Evolutionary conservation across 1,140 invertebrate species (phyloP), one percentile per base, ranked within the genome.

Genomic region (Xylocopa sonorina): DNA sequence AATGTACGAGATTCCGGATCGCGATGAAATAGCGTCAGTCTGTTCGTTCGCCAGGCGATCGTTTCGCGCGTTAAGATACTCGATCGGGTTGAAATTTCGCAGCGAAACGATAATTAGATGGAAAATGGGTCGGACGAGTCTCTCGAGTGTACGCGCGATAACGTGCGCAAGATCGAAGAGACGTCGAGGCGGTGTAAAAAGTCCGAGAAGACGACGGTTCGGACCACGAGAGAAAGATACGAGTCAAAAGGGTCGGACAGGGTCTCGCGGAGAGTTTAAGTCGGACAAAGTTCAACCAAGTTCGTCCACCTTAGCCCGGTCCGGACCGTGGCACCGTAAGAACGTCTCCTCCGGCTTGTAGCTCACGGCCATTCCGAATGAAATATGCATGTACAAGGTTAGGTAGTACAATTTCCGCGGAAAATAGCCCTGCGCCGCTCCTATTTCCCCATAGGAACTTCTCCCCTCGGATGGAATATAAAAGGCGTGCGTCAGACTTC

Each of bases 311-410:
- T 86, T 80, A 78, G 58, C 43, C 48, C 9, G 16, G 60, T 27
- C 27, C 48, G n/a, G 43, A 48, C 46, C 48, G 50, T 58, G 57
- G 50, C 29, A n/a, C 24, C 21, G 60, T 82, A 72, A 76, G 80
- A 78, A 67, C 76, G 84, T 77, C 64, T 76, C 58, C 43, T 29
- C 58, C 80, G 87, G 81, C 79, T 78, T 63, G 85, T 79, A 82
- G 84, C 86, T 89, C 78, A 82, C 81, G 84, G 81, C 75, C 63
- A 80, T 89, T 79, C 62, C 73, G 82, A 87, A 90, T 90, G 88
- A 90, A 90, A 89, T 89, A 90, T 90, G 88, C 84, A 88, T 89
- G 88, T 88, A 89, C 87, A 87, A 88, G 89, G 88, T 89, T 89
- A 88, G 81, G 76, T 76, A 82, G 83, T 84, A 82, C 80, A 89